A percentile compares a stretch with the other conserved stretches of the same genome.
phyloP scores from a whole-genome alignment of 2,797 vertebrate species.

The Eulemur rubriventer region DNA sequence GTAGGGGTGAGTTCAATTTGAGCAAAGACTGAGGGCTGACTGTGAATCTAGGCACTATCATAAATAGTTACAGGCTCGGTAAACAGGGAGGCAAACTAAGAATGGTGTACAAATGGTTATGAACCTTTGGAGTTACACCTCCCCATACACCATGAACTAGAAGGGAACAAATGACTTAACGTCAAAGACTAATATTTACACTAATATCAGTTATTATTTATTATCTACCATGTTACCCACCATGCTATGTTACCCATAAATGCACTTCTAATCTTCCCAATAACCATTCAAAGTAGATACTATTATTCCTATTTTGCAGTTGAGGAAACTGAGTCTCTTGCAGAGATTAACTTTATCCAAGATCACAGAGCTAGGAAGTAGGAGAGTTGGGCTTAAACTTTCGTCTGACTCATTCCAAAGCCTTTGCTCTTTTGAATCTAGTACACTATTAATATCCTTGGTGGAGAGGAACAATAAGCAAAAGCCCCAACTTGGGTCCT shows the following conservation, averaged over 20 bases:
- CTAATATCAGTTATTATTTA: neutral
- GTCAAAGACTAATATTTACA: neutral
- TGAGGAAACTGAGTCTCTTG: neutral
- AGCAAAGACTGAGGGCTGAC: neutral
- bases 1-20: conserved; percentile 4
- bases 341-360: neutral
- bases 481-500: neutral
- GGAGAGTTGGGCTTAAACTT: neutral
- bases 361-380: conserved; percentile 18
- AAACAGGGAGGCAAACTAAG: conserved; percentile 16
- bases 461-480: conserved; percentile 18
- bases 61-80: neutral
- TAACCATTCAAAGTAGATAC: neutral
- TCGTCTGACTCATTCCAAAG: neutral
- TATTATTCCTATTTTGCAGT: neutral
- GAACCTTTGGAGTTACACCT: neutral
- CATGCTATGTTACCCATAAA: neutral
- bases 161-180: neutral
- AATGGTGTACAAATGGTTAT: neutral
- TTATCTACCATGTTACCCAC: neutral
- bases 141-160: neutral
- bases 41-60: conserved; percentile 7
- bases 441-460: neutral
- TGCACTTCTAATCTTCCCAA: conserved; percentile 1
- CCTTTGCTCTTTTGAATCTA: neutral